Evolutionary conservation across 2,113 vertebrate species (phyloP).

Genomic region (Rhinoderma darwinii): DNA sequence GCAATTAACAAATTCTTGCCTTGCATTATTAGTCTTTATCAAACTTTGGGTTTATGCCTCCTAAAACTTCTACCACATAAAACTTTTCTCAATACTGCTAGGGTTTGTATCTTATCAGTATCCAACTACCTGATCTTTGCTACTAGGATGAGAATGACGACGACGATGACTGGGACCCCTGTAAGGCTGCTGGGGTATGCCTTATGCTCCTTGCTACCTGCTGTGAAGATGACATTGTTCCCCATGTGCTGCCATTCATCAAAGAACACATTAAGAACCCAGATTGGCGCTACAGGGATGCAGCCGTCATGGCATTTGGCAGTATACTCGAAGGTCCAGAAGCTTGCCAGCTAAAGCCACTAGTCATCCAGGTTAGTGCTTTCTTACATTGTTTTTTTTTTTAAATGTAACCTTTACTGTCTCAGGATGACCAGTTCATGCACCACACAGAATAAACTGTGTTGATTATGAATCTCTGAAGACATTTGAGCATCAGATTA

Average conservation of each 20-base stretch:
- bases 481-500: background rate
- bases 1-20: too few species aligned
- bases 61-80: too few species aligned
- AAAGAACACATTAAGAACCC: slow-evolving; percentile 95
- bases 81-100: too few species aligned
- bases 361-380: slow-evolving; percentile 86
- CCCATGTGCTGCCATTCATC: slow-evolving; percentile 96
- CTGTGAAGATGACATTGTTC: slow-evolving; percentile 97
- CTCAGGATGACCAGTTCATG: background rate
- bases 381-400: background rate
- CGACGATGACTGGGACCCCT: slow-evolving; percentile 97
- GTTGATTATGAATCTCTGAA: background rate
- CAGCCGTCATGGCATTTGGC: slow-evolving; percentile 96
- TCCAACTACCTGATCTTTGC: background rate
- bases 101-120: accelerated
- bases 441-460: background rate
- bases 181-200: slow-evolving; percentile 94
- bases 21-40: too few species aligned
- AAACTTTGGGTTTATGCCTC: too few species aligned
- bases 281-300: slow-evolving; percentile 96
- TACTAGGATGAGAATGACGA: slow-evolving; percentile 94
- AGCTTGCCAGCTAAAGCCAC: slow-evolving; percentile 93
- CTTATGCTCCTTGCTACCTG: slow-evolving; percentile 97
- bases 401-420: background rate
- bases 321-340: slow-evolving; percentile 96